phyloP scores from a whole-genome alignment of 2,888 invertebrate species.

The Sinohyriopsis cumingii region DNA sequence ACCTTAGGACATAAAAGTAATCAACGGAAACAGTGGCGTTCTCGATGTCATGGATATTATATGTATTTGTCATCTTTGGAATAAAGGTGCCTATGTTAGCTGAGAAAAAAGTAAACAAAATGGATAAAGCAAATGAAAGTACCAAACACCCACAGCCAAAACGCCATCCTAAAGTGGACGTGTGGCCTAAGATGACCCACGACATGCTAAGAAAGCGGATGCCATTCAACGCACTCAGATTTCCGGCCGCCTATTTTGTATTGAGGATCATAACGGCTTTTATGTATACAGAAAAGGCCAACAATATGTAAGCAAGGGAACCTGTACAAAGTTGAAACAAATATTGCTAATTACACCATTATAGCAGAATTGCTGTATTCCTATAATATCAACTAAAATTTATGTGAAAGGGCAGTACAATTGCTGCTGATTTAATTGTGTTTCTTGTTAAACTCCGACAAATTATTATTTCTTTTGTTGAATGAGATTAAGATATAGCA shows the following conservation, averaged over 20 bases:
- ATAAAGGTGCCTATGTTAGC: slow-evolving; percentile 8
- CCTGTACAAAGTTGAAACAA: slow-evolving; percentile 3
- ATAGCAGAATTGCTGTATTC: too few species aligned
- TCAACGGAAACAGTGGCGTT: slow-evolving; percentile 67
- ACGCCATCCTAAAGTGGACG: slow-evolving; percentile 26
- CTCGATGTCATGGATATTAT: slow-evolving; percentile 55
- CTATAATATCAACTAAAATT: too few species aligned
- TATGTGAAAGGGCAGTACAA: too few species aligned
- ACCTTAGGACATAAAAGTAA: slow-evolving; percentile 67
- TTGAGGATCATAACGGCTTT: slow-evolving; percentile 46
- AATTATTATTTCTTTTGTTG: too few species aligned
- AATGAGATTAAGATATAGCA: too few species aligned
- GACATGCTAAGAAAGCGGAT: slow-evolving; percentile 75
- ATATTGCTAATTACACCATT: too few species aligned
- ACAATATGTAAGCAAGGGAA: slow-evolving; percentile 19
- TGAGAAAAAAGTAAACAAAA: slow-evolving; percentile 1
- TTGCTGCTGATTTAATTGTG: too few species aligned
- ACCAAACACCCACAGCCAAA: too few species aligned
- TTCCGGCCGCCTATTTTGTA: slow-evolving; percentile 41
- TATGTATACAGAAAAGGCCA: slow-evolving; percentile 51
- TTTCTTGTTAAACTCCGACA: too few species aligned
- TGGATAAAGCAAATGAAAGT: too few species aligned
- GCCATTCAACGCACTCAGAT: slow-evolving; percentile 80
- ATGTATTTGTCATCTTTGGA: slow-evolving; percentile 4
- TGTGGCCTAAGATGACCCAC: slow-evolving; percentile 67